Conservation (phyloP, 2,797 vertebrate species). For the Gorsachius magnificus region DNA sequence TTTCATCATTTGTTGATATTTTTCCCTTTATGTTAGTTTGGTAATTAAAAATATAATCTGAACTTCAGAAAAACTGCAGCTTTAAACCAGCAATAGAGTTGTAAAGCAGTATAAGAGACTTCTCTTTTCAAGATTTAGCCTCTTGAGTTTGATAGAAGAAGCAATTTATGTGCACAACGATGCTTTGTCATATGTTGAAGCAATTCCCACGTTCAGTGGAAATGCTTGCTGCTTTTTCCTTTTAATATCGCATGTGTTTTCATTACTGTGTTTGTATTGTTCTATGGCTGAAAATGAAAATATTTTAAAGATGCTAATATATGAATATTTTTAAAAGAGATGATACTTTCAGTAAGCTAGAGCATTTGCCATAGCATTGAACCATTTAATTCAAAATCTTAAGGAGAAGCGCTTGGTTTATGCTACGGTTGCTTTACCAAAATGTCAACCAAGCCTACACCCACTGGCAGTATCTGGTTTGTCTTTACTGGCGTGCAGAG, state of each 20-base stretch:
- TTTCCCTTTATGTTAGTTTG: not conserved
- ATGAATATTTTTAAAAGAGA: constrained; percentile 49
- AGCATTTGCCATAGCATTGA: constrained; percentile 21
- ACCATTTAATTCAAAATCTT: constrained; percentile 54
- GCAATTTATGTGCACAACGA: not conserved
- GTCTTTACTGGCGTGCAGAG: not conserved
- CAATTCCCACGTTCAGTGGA: not conserved
- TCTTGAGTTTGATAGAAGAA: constrained; percentile 32
- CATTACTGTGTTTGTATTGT: not conserved
- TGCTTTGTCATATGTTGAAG: not conserved
- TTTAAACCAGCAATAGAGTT: not conserved
- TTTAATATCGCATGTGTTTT: not conserved
- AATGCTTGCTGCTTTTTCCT: not conserved
- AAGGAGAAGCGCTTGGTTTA: constrained; percentile 53
- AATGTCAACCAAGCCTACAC: not conserved
- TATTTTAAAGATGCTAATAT: constrained; percentile 11
- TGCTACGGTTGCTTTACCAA: constrained; percentile 42
- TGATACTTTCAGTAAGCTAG: constrained; percentile 24
- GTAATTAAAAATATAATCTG: not conserved
- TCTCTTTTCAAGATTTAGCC: not conserved
- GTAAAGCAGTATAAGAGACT: not conserved
- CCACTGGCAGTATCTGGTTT: constrained; percentile 28
- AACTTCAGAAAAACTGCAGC: not conserved
- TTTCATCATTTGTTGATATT: not conserved
- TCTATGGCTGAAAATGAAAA: not conserved